These are phyloP conservation scores for Neopelma chrysocephalum DNA, from an alignment of 2,797 vertebrate species.

Conservation along the genomic window DNA sequence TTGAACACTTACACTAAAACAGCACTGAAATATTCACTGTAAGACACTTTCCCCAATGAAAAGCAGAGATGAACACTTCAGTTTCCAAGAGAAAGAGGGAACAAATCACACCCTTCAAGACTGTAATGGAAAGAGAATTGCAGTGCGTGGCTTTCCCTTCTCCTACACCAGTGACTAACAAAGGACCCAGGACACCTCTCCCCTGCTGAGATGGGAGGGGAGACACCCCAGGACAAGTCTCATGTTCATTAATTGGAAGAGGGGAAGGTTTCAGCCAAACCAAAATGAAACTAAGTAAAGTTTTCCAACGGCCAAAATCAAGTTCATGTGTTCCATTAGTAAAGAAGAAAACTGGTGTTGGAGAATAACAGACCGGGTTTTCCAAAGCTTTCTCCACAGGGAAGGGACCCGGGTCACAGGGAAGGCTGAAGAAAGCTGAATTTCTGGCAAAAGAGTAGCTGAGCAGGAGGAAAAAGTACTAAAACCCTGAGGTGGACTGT, in stretches of 20 bases:
- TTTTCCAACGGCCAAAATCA: conserved; percentile 40
- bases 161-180: conserved; percentile 3
- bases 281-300: conserved; percentile 56
- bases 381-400: conserved; percentile 16
- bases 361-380: conserved; percentile 18
- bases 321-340: conserved; percentile 6
- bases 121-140: conserved; percentile 34
- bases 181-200: not conserved
- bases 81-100: conserved; percentile 26
- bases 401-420: not conserved
- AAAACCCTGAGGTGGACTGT: not conserved
- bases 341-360: not conserved
- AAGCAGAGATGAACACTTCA: conserved; percentile 3
- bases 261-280: conserved; percentile 5
- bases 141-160: not conserved
- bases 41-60: conserved; percentile 4
- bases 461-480: not conserved
- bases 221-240: conserved; percentile 22
- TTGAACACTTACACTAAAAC: not conserved
- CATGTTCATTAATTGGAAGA: not conserved
- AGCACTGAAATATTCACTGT: conserved; percentile 8
- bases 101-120: not conserved
- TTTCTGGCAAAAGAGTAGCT: conserved; percentile 22
- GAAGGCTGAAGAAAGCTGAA: not conserved
- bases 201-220: conserved; percentile 23